Evolutionary conservation across 2,797 vertebrate genomes (phyloP).

Genomic region (Clarias laeviceps): DNA sequence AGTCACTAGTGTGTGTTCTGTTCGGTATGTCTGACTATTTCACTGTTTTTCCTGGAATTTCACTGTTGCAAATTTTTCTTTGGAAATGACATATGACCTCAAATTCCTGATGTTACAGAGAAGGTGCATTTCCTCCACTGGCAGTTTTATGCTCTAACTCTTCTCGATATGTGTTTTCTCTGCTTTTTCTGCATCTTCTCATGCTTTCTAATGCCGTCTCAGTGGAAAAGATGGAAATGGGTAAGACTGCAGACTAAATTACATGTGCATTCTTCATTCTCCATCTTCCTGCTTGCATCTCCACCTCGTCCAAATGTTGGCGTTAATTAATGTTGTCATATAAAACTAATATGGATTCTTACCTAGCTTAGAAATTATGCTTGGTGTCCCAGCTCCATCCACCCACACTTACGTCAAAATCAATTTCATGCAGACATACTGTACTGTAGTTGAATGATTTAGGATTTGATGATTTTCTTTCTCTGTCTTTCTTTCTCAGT

Average conservation of each 20-base stretch:
- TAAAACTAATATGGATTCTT: constrained; percentile 40
- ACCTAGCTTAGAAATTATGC: constrained; percentile 20
- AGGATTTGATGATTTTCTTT: constrained; percentile 2
- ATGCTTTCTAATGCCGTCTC: constrained; percentile 64
- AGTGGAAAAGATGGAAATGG: constrained; percentile 81
- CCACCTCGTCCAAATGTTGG: constrained; percentile 29
- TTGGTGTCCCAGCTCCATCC: constrained; percentile 16
- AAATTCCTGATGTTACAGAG: constrained; percentile 9
- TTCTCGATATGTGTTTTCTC: constrained; percentile 47
- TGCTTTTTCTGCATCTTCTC: constrained; percentile 44
- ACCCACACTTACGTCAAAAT: constrained; percentile 10
- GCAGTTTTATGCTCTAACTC: constrained; percentile 38
- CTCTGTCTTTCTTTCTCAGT: constrained; percentile 71
- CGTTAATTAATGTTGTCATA: constrained; percentile 49
- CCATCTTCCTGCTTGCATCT: constrained; percentile 2
- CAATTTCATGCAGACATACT: background rate
- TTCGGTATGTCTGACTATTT: background rate
- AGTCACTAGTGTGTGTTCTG: background rate
- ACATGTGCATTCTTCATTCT: constrained; percentile 38
- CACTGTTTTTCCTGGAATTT: constrained; percentile 13
- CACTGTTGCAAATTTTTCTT: constrained; percentile 8
- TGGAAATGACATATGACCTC: background rate
- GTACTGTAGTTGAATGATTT: background rate
- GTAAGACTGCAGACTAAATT: constrained; percentile 71
- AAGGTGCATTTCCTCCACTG: background rate